phyloP scores from a whole-genome alignment of 2,797 vertebrate genomes.

The Furcifer pardalis region DNA sequence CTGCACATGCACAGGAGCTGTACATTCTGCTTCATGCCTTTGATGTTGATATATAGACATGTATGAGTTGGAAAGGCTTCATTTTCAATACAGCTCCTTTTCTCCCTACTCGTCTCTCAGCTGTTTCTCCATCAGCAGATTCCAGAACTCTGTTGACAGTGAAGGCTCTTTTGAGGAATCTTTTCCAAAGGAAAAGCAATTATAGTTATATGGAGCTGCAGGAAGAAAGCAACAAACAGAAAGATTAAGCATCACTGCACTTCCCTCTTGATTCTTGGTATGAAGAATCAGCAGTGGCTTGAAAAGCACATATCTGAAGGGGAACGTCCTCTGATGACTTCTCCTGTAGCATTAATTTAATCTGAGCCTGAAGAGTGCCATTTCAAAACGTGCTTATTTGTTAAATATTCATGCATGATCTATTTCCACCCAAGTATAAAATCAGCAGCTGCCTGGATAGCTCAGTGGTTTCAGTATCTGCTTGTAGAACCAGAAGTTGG shows the following conservation, averaged over 20 bases:
- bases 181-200: too few relatives aligned
- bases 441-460: too few relatives aligned
- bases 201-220: too few relatives aligned
- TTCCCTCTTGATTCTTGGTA: neutral
- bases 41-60: too few relatives aligned
- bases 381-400: neutral
- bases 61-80: neutral
- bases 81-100: neutral
- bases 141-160: neutral
- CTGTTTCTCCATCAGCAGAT: neutral
- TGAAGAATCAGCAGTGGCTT: neutral
- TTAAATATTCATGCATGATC: neutral
- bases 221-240: too few relatives aligned
- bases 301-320: neutral
- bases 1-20: neutral
- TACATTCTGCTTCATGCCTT: neutral
- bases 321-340: neutral
- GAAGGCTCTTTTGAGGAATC: neutral
- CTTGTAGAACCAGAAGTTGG: too few relatives aligned
- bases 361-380: neutral
- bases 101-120: too few relatives aligned
- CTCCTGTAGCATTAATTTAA: neutral
- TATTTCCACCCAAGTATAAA: neutral
- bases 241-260: too few relatives aligned
- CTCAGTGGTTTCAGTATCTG: too few relatives aligned